These are phyloP conservation scores for Ibycter americanus DNA, from an alignment of 2,797 vertebrate species.

Conservation along the genomic window DNA sequence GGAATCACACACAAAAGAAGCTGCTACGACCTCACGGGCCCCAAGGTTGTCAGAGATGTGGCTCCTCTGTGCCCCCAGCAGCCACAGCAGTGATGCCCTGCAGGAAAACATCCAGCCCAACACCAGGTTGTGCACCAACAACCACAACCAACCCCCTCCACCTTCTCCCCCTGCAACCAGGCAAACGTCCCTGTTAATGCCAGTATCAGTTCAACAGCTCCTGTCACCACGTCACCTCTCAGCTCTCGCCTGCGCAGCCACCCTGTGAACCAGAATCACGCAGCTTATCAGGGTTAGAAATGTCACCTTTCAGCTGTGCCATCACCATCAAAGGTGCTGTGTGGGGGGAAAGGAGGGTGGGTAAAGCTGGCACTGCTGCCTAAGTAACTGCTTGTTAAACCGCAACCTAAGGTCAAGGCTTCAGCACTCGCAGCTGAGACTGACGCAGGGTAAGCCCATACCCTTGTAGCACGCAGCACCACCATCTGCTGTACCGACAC, in stretches of 20 bases:
- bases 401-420: neutral
- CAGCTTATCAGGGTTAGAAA: neutral
- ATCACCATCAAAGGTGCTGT: neutral
- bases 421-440: neutral
- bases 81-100: neutral
- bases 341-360: neutral
- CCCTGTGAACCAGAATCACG: neutral
- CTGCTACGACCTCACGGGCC: neutral
- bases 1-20: neutral
- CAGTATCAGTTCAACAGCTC: neutral
- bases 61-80: neutral
- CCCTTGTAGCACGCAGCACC: fast-evolving
- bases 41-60: neutral
- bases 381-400: neutral
- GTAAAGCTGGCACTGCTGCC: neutral
- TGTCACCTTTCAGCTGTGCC: conserved; percentile 23
- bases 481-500: neutral
- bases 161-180: neutral
- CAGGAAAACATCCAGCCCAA: neutral
- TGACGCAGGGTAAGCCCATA: neutral
- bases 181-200: neutral
- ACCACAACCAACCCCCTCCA: neutral
- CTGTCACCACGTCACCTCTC: neutral
- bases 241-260: neutral
- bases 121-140: neutral